These are phyloP conservation scores for Drosophila pectinifera DNA, from an alignment of 1,140 invertebrate species.

Conservation along the genomic window DNA sequence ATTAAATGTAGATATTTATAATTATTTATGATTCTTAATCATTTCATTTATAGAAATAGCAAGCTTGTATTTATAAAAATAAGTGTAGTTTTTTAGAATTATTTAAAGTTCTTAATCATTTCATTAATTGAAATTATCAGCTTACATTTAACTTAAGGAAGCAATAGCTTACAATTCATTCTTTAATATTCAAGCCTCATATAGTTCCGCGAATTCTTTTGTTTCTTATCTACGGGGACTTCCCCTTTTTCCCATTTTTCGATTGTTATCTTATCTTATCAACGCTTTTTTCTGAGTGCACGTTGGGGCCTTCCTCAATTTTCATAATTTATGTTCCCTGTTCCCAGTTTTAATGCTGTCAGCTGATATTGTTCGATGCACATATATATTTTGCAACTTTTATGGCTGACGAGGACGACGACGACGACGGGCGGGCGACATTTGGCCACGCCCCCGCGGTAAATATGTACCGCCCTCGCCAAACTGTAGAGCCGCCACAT, in stretches of 20 bases:
- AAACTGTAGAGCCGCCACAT: constrained; percentile 3
- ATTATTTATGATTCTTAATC: too few species aligned
- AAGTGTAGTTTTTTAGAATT: too few species aligned
- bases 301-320: constrained; percentile 2
- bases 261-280: constrained; percentile 2
- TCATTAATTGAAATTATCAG: too few species aligned
- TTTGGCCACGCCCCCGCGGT: constrained; percentile 12
- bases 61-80: too few species aligned
- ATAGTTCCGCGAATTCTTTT: too few species aligned
- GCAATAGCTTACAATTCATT: too few species aligned
- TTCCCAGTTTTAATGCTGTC: constrained; percentile 54
- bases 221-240: neutral
- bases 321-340: constrained; percentile 55
- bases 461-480: neutral
- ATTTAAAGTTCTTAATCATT: too few species aligned
- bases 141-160: too few species aligned
- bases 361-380: constrained; percentile 58
- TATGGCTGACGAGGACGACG: constrained; percentile 9
- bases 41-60: too few species aligned
- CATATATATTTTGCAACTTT: constrained; percentile 24
- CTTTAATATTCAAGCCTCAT: too few species aligned
- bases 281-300: constrained; percentile 5
- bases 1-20: too few species aligned
- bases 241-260: neutral
- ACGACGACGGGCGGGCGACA: constrained; percentile 3